phyloP scores from a whole-genome alignment of 2,888 invertebrate species.

The Drosophila pseudotakahashii region DNA sequence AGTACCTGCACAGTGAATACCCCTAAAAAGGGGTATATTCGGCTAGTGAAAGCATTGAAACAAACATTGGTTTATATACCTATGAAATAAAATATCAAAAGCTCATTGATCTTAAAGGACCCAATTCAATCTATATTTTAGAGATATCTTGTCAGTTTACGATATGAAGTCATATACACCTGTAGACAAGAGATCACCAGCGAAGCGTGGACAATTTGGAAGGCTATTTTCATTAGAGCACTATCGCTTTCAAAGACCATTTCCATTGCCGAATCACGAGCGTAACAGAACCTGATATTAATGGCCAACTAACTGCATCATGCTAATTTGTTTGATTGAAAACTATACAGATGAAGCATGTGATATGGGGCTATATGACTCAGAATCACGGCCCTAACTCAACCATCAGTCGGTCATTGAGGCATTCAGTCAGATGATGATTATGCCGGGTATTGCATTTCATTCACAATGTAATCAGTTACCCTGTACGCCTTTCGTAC shows the following conservation, averaged over 20 bases:
- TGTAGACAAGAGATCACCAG: constrained; percentile 54
- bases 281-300: constrained; percentile 31
- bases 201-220: constrained; percentile 64
- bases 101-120: too few relatives aligned
- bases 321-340: constrained; percentile 66
- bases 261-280: constrained; percentile 50
- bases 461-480: constrained; percentile 28
- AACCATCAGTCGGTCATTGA: constrained; percentile 40
- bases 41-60: neutral
- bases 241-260: constrained; percentile 40
- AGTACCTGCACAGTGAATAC: constrained; percentile 33
- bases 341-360: constrained; percentile 44
- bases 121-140: too few relatives aligned
- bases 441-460: constrained; percentile 27
- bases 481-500: constrained; percentile 14
- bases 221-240: constrained; percentile 47
- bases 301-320: constrained; percentile 44
- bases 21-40: neutral
- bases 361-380: constrained; percentile 58
- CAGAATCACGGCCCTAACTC: constrained; percentile 29
- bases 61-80: too few relatives aligned
- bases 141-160: neutral
- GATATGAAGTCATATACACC: constrained; percentile 6
- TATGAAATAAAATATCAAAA: too few relatives aligned
- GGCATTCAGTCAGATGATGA: constrained; percentile 17